These are phyloP conservation scores for Odontamblyopus rebecca DNA, from an alignment of 2,797 vertebrate genomes.

Conservation along the genomic window DNA sequence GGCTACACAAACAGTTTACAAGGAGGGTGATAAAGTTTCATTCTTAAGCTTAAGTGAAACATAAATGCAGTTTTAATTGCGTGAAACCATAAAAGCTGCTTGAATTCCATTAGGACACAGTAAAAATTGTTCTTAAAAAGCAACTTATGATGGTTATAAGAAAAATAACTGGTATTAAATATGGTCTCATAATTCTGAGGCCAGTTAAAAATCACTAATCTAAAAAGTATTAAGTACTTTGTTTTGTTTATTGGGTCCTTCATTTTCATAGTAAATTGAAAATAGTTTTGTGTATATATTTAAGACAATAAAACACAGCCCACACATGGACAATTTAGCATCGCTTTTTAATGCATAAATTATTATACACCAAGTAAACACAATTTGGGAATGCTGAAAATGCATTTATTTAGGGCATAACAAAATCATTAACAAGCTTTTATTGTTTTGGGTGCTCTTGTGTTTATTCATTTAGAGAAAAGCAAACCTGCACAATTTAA, in stretches of 20 bases:
- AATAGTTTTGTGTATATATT: conserved; percentile 26
- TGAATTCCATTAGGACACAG: neutral
- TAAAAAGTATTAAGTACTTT: conserved; percentile 11
- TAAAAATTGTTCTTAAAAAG: neutral
- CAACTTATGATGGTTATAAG: neutral
- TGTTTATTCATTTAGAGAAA: neutral
- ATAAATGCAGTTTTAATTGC: conserved; percentile 4
- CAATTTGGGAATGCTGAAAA: conserved; percentile 13
- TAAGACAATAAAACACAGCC: conserved; percentile 20
- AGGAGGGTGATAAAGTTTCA: neutral
- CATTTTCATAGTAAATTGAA: conserved; percentile 16
- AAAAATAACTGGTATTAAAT: neutral
- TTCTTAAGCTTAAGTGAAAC: neutral
- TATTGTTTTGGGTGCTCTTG: neutral
- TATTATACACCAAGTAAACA: conserved; percentile 6
- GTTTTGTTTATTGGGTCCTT: conserved; percentile 4
- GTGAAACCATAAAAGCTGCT: neutral
- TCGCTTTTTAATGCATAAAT: conserved; percentile 21
- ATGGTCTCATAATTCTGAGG: neutral
- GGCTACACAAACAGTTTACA: neutral
- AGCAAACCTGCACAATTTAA: neutral
- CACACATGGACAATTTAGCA: conserved; percentile 10
- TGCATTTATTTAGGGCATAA: conserved; percentile 13
- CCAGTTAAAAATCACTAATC: conserved; percentile 3
- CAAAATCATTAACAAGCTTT: conserved; percentile 11